Evolutionary conservation across 2,888 invertebrate species (phyloP).

Genomic region (Xanthia icteritia): DNA sequence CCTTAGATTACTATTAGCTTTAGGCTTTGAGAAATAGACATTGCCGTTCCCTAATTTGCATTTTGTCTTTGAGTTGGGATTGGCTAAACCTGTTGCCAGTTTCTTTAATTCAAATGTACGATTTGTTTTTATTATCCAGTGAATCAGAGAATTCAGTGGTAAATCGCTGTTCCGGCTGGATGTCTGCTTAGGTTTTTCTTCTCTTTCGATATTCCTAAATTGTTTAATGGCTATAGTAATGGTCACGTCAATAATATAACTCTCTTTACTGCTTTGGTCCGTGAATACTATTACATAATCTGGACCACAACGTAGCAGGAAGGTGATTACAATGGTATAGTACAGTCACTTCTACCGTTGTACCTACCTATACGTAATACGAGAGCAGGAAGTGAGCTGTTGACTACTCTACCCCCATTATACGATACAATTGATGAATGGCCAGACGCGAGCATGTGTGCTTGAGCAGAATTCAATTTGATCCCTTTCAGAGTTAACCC

Average conservation of each 20-base stretch:
- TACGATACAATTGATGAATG: constrained; percentile 87
- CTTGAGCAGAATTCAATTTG: constrained; percentile 87
- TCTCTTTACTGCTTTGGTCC: not conserved
- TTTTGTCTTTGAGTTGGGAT: constrained; percentile 41
- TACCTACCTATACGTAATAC: constrained; percentile 69
- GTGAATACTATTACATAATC: constrained; percentile 30
- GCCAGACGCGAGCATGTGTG: constrained; percentile 85
- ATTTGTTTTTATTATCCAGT: constrained; percentile 38
- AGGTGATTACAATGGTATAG: constrained; percentile 64
- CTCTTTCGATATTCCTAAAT: not conserved
- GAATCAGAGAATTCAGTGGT: constrained; percentile 14
- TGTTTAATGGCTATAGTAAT: not conserved
- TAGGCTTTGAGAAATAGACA: constrained; percentile 48
- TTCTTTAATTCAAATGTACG: constrained; percentile 29
- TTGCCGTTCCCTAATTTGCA: constrained; percentile 58
- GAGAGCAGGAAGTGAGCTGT: constrained; percentile 83
- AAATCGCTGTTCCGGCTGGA: not conserved
- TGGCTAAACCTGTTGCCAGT: constrained; percentile 39
- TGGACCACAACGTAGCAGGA: constrained; percentile 60
- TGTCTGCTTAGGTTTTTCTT: not conserved
- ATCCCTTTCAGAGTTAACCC: constrained; percentile 86
- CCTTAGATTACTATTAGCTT: constrained; percentile 58
- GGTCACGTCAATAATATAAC: not conserved
- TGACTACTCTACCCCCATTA: constrained; percentile 85
- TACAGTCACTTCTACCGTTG: constrained; percentile 54